phyloP scores from a whole-genome alignment of 2,113 vertebrate genomes.

The Lophura nycthemera region DNA sequence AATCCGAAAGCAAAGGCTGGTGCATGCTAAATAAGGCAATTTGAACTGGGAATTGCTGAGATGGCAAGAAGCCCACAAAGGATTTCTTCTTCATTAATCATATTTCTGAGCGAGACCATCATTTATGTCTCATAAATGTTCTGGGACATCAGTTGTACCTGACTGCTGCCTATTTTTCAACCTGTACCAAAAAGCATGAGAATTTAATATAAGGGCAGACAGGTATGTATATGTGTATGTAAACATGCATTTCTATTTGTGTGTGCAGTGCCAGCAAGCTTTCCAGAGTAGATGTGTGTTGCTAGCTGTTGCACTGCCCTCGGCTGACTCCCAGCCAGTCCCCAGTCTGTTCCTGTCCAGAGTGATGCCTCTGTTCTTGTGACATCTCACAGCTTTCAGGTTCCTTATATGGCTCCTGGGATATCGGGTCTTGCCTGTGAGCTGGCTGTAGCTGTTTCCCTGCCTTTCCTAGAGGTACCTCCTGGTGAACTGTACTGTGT shows the following conservation, averaged over 20 bases:
- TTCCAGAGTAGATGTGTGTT: neutral
- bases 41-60: neutral
- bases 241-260: neutral
- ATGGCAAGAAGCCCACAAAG: neutral
- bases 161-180: neutral
- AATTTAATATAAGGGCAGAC: neutral
- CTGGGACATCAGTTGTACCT: neutral
- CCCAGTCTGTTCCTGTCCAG: neutral
- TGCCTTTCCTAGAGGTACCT: neutral
- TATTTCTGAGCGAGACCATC: neutral
- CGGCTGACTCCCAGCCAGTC: neutral
- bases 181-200: neutral
- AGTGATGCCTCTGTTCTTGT: neutral
- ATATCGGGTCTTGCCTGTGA: neutral
- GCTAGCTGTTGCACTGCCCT: neutral
- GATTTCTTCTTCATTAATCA: neutral
- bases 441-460: neutral
- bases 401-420: neutral
- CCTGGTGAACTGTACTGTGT: neutral
- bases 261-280: neutral
- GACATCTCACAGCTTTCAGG: neutral
- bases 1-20: neutral
- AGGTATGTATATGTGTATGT: fast-evolving
- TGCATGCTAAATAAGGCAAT: neutral
- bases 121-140: neutral